Percentiles rank a stretch among this genome's conserved stretches.
Conservation (phyloP, 2,888 invertebrate species). For the Callyntrura sp. region DNA sequence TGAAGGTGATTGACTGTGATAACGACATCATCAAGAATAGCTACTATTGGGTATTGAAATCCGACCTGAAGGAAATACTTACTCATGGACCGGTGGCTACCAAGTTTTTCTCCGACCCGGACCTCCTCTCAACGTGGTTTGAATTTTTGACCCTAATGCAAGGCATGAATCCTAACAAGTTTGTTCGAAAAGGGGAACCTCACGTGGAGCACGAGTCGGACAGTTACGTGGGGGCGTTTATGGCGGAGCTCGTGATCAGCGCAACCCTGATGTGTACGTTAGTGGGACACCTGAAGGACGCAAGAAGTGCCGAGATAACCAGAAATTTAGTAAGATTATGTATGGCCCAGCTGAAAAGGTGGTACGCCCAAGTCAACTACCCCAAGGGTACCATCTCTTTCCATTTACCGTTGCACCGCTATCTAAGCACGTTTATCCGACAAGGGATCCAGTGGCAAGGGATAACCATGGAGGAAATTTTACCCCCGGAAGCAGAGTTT, state of each 20-base stretch:
- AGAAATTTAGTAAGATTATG: slow-evolving; percentile 91
- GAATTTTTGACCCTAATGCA: slow-evolving; percentile 97
- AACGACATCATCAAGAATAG: slow-evolving; percentile 98
- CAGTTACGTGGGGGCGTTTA: slow-evolving; percentile 98
- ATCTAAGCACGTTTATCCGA: slow-evolving; percentile 94
- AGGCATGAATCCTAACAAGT: slow-evolving; percentile 98
- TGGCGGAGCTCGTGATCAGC: slow-evolving; percentile 98
- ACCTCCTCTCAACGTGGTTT: slow-evolving; percentile 98
- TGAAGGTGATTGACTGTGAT: slow-evolving; percentile 94
- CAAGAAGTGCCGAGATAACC: slow-evolving; percentile 90
- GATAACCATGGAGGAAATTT: slow-evolving; percentile 90
- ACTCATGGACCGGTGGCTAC: slow-evolving; percentile 96
- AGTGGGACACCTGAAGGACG: slow-evolving; percentile 93
- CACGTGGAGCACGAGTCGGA: slow-evolving; percentile 99
- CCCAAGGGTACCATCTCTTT: slow-evolving; percentile 95
- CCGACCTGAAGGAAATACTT: slow-evolving; percentile 97
- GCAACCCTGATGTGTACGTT: slow-evolving; percentile 99
- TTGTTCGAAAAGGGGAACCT: slow-evolving; percentile 86
- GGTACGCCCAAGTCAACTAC: slow-evolving; percentile 92
- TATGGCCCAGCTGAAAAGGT: slow-evolving; percentile 92
- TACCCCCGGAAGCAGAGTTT: slow-evolving; percentile 92
- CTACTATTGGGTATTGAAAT: slow-evolving; percentile 97
- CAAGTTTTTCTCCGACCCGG: slow-evolving; percentile 94
- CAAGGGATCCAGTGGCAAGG: slow-evolving; percentile 93
- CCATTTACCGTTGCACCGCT: slow-evolving; percentile 98